These are phyloP conservation scores for Triplophysa rosa DNA, from an alignment of 2,113 vertebrate genomes.

Conservation along the genomic window DNA sequence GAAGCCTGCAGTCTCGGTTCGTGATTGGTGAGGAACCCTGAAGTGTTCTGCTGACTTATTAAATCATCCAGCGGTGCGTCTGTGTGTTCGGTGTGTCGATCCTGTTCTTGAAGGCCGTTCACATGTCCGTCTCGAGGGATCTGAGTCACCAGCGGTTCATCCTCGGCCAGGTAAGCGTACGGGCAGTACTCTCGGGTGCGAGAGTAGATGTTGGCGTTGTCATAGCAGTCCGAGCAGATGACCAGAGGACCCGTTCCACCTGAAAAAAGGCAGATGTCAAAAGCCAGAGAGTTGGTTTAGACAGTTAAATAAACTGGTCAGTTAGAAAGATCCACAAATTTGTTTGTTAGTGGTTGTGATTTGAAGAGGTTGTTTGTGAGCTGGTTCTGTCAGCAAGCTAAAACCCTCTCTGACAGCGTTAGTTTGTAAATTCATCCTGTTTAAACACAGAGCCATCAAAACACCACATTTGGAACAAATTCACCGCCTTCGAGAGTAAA, in stretches of 20 bases:
- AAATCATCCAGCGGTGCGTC: constrained; percentile 70
- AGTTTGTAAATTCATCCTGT: no score
- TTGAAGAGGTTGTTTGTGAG: no score
- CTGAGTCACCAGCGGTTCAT: constrained; percentile 80
- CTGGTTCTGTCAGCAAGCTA: no score
- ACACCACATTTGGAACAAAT: no score
- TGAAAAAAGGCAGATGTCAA: constrained; percentile 18
- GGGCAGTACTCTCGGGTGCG: constrained; percentile 90
- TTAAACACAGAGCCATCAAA: no score
- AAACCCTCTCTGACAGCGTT: no score
- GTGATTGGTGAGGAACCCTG: constrained; percentile 73
- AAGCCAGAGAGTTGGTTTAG: no score
- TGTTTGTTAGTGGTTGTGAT: no score
- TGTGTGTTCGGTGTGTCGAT: constrained; percentile 63
- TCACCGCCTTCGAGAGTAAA: not conserved
- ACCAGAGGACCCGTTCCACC: constrained; percentile 75
- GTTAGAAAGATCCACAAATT: no score
- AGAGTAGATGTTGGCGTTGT: constrained; percentile 94
- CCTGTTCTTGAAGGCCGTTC: constrained; percentile 67
- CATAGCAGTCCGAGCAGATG: constrained; percentile 96
- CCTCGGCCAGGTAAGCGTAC: constrained; percentile 85
- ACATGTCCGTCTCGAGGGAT: constrained; percentile 74
- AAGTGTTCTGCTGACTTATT: constrained; percentile 70
- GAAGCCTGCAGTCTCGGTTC: constrained; percentile 74
- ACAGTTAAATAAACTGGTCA: no score